phyloP scores from a whole-genome alignment of 2,113 vertebrate genomes.

The Genyomyrus donnyi region DNA sequence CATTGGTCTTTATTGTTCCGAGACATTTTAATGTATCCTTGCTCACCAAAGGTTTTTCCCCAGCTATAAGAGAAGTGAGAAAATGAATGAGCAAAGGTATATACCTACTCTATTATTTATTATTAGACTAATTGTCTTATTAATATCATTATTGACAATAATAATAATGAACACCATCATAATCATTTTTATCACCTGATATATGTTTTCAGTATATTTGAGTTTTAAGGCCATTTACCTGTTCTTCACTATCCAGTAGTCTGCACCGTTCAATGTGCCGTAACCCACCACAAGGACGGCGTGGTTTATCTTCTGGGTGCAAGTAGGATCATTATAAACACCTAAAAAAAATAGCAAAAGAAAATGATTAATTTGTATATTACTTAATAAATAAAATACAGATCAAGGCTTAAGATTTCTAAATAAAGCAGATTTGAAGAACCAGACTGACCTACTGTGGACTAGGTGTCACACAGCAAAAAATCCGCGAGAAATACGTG shows the following conservation, averaged over 20 bases:
- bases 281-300: constrained; percentile 76
- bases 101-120: neutral
- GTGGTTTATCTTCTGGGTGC: constrained; percentile 67
- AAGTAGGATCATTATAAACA: constrained; percentile 70
- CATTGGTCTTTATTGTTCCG: constrained; percentile 64
- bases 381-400: neutral
- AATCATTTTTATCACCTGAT: neutral
- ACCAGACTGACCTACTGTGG: neutral
- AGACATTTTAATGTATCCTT: constrained; percentile 63
- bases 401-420: neutral
- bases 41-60: constrained; percentile 52
- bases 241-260: constrained; percentile 94
- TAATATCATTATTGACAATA: neutral
- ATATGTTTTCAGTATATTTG: neutral
- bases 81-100: neutral
- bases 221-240: constrained; percentile 58
- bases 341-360: constrained; percentile 53
- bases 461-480: neutral
- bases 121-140: neutral
- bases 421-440: neutral
- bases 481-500: neutral
- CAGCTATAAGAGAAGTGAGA: constrained; percentile 47
- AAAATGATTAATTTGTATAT: neutral
- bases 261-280: constrained; percentile 62
- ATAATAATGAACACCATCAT: neutral